Conservation (phyloP, 2,113 vertebrate species). For the Xyrauchen texanus region DNA sequence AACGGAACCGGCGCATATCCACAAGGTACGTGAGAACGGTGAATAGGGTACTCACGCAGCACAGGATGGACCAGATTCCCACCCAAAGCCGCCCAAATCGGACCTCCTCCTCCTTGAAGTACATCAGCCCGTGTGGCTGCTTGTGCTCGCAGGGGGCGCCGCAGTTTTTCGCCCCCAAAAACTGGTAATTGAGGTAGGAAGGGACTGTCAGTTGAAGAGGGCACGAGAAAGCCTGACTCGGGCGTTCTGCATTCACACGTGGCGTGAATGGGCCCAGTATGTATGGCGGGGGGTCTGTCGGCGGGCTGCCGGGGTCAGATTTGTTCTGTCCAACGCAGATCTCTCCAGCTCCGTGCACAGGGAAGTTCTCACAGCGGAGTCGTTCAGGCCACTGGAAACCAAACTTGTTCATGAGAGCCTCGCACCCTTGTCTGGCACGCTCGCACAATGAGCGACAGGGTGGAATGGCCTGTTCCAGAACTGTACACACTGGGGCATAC, state of each 20-base stretch:
- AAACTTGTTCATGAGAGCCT: conserved; percentile 88
- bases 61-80: conserved; percentile 85
- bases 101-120: conserved; percentile 87
- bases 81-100: conserved; percentile 87
- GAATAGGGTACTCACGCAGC: conserved; percentile 88
- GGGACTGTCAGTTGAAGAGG: conserved; percentile 88
- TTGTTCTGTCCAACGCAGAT: conserved; percentile 90
- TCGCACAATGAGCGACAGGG: conserved; percentile 85
- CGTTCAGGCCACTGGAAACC: conserved; percentile 87
- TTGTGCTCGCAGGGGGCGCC: conserved; percentile 87
- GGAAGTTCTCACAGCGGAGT: conserved; percentile 84
- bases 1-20: conserved; percentile 86
- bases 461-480: conserved; percentile 84
- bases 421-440: conserved; percentile 81
- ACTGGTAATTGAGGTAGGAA: conserved; percentile 85
- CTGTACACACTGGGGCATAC: conserved; percentile 87
- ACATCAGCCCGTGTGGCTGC: conserved; percentile 86
- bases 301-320: conserved; percentile 70
- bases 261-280: conserved; percentile 69
- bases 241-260: conserved; percentile 44
- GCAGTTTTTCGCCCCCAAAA: conserved; percentile 87
- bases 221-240: conserved; percentile 79
- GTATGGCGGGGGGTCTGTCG: conserved; percentile 71
- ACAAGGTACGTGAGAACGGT: conserved; percentile 89
- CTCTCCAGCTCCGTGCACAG: conserved; percentile 80